These are phyloP conservation scores for Edolisoma coerulescens DNA, from an alignment of 2,113 vertebrate genomes.

Conservation along the genomic window DNA sequence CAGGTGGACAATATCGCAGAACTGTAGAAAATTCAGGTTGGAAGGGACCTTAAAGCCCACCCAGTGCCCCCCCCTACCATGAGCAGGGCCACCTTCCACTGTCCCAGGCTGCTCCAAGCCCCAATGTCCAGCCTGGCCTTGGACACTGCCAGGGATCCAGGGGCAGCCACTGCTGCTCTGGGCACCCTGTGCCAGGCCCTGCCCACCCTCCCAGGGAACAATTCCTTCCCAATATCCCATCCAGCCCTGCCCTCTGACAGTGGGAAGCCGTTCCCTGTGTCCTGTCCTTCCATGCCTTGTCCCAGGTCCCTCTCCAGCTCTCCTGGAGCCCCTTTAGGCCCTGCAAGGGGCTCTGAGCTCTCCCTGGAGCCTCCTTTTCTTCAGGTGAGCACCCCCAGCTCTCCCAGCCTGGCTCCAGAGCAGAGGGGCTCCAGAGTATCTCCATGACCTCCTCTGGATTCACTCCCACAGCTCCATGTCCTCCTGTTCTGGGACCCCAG, in stretches of 20 bases:
- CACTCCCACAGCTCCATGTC: not conserved
- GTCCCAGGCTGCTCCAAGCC: not conserved
- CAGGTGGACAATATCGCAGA: not conserved
- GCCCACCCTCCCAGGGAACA: not conserved
- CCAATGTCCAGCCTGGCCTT: accelerated
- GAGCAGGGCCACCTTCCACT: not conserved
- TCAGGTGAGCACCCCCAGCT: not conserved
- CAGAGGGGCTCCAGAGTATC: not conserved
- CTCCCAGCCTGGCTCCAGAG: not conserved
- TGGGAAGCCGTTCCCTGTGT: not conserved
- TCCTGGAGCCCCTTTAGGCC: not conserved
- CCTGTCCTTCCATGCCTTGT: not conserved
- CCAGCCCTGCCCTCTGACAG: accelerated
- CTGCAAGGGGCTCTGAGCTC: not conserved
- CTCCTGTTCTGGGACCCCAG: not conserved
- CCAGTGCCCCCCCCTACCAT: not conserved
- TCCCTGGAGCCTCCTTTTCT: not conserved
- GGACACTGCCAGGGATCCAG: not conserved
- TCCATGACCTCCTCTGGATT: not conserved
- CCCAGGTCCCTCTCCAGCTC: not conserved
- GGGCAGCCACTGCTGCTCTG: not conserved
- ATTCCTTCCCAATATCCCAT: not conserved
- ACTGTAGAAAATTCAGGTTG: not conserved
- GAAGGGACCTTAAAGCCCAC: not conserved
- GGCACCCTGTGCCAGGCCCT: not conserved